phyloP scores from a whole-genome alignment of 2,797 vertebrate species.

The Lycodopsis pacificus region DNA sequence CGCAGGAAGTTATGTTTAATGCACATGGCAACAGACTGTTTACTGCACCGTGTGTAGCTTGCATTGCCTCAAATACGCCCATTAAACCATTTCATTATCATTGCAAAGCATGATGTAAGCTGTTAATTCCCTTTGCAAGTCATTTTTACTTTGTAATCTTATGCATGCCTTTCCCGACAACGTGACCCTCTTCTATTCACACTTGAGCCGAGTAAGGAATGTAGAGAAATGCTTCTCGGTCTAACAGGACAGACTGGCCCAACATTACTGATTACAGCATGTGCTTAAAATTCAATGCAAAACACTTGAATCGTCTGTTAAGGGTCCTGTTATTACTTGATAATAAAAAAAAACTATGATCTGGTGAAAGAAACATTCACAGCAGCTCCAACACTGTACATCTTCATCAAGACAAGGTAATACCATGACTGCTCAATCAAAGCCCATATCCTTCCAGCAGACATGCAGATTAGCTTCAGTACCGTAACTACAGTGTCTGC shows the following conservation, averaged over 20 bases:
- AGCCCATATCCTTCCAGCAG: constrained; percentile 10
- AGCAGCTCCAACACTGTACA: background rate
- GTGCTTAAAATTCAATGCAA: background rate
- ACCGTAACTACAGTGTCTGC: constrained; percentile 2
- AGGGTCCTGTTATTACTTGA: background rate
- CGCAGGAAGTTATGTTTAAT: constrained; percentile 17
- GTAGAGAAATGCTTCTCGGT: background rate
- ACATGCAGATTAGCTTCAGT: constrained; percentile 25
- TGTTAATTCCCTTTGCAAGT: background rate
- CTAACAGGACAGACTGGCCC: background rate
- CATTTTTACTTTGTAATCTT: background rate
- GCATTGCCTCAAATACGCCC: background rate
- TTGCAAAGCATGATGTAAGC: background rate
- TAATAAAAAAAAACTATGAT: background rate
- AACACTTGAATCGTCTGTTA: background rate
- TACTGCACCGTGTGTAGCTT: background rate
- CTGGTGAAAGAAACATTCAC: background rate
- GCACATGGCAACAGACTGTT: background rate
- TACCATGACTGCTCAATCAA: constrained; percentile 22
- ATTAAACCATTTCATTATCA: constrained; percentile 1
- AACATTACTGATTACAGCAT: background rate
- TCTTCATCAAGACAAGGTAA: background rate
- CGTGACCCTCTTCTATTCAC: background rate
- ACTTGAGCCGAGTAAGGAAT: background rate
- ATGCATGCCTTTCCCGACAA: background rate